Conservation (phyloP, 2,113 vertebrate genomes). For the Rynchops niger region DNA sequence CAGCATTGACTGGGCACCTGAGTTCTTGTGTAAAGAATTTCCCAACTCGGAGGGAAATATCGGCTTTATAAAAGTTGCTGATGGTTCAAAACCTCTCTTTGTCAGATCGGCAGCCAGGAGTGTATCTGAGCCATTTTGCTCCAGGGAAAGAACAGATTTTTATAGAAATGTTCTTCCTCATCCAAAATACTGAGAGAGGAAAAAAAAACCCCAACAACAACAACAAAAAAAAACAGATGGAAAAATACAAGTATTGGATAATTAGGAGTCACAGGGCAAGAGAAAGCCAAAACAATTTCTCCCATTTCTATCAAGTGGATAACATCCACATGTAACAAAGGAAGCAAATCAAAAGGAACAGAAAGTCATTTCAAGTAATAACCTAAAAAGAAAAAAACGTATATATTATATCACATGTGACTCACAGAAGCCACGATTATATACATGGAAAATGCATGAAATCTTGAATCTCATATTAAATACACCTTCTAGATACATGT, state of each 20-base stretch:
- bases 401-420: not conserved
- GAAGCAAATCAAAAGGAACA: constrained; percentile 9
- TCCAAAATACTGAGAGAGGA: not conserved
- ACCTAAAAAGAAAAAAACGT: not conserved
- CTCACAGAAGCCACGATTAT: not conserved
- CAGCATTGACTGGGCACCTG: not conserved
- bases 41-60: not conserved
- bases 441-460: not conserved
- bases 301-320: not conserved
- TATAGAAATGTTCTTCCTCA: constrained; percentile 24
- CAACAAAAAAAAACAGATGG: not conserved
- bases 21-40: not conserved
- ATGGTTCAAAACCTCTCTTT: constrained; percentile 40
- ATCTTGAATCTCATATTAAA: not conserved
- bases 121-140: constrained; percentile 4
- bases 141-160: constrained; percentile 46
- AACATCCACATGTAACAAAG: not conserved
- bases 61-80: constrained; percentile 24
- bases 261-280: constrained; percentile 18
- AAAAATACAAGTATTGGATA: constrained; percentile 41
- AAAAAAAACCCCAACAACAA: not conserved
- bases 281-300: constrained; percentile 39
- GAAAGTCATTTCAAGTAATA: not conserved
- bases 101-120: constrained; percentile 55
- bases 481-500: not conserved